Conservation (phyloP, 1,140 invertebrate genomes). For the Bombus terrestris region DNA sequence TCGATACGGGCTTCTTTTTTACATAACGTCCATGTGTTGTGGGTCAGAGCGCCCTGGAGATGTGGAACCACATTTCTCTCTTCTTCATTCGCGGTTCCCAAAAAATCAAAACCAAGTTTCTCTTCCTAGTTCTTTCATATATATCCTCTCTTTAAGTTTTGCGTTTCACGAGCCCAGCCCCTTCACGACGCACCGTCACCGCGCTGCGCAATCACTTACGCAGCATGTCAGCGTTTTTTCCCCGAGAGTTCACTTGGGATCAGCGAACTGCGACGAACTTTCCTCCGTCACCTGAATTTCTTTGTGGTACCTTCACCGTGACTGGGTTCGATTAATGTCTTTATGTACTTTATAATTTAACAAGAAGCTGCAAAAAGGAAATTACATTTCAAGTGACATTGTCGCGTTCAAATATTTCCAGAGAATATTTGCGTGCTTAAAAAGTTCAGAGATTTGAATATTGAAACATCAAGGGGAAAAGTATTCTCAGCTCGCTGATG, state of each 20-base stretch:
- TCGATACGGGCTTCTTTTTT: slow-evolving; percentile 68
- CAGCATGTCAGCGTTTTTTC: slow-evolving; percentile 62
- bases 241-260: slow-evolving; percentile 44
- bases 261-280: slow-evolving; percentile 33
- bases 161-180: slow-evolving; percentile 77
- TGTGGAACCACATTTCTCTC: slow-evolving; percentile 58
- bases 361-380: background rate
- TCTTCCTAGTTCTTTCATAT: slow-evolving; percentile 53
- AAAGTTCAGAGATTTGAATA: background rate
- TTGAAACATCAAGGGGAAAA: background rate
- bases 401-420: background rate
- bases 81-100: slow-evolving; percentile 22
- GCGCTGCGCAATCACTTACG: slow-evolving; percentile 63
- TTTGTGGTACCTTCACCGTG: background rate
- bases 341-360: background rate
- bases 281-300: background rate
- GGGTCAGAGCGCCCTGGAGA: slow-evolving; percentile 82
- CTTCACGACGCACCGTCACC: slow-evolving; percentile 80
- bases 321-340: slow-evolving; percentile 3
- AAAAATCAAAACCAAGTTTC: slow-evolving; percentile 36
- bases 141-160: slow-evolving; percentile 63
- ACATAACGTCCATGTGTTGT: slow-evolving; percentile 82
- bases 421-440: background rate
- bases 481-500: slow-evolving; percentile 51
- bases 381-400: background rate